Conservation (phyloP, 1,140 invertebrate species). For the Bombus sylvicola region DNA sequence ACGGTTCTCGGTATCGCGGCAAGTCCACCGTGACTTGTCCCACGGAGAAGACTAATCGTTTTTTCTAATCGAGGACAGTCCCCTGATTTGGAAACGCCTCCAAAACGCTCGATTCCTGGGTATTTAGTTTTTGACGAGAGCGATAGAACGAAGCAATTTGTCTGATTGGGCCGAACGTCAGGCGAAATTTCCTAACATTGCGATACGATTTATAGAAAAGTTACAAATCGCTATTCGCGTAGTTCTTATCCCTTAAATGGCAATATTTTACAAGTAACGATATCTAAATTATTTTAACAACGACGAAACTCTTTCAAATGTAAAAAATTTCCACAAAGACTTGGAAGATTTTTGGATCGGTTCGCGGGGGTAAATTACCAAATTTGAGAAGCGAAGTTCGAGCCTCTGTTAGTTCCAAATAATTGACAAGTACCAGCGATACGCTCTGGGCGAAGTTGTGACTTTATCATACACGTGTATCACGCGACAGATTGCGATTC, state of each 20-base stretch:
- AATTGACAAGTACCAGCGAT: neutral
- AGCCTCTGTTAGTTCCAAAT: too few species aligned
- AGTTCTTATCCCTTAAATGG: neutral
- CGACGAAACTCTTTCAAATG: too few species aligned
- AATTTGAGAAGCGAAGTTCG: too few species aligned
- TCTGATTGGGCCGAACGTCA: neutral
- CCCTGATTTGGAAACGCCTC: neutral
- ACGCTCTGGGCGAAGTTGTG: neutral
- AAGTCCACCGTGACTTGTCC: constrained; percentile 70
- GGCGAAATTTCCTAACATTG: too few species aligned
- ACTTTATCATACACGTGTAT: neutral
- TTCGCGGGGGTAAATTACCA: too few species aligned
- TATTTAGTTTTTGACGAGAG: constrained; percentile 10
- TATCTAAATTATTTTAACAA: neutral
- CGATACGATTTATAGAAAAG: neutral
- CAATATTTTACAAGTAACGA: neutral
- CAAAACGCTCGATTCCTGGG: neutral
- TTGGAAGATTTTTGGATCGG: too few species aligned
- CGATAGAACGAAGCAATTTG: neutral
- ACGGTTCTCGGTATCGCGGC: constrained; percentile 74
- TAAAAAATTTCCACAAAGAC: too few species aligned
- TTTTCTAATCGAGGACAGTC: constrained; percentile 71
- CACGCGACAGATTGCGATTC: constrained; percentile 39
- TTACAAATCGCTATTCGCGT: too few species aligned
- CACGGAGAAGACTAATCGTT: constrained; percentile 73